Base-by-base conservation (phyloP, 1,140 invertebrate genomes). In the Drosophila parvula region DNA sequence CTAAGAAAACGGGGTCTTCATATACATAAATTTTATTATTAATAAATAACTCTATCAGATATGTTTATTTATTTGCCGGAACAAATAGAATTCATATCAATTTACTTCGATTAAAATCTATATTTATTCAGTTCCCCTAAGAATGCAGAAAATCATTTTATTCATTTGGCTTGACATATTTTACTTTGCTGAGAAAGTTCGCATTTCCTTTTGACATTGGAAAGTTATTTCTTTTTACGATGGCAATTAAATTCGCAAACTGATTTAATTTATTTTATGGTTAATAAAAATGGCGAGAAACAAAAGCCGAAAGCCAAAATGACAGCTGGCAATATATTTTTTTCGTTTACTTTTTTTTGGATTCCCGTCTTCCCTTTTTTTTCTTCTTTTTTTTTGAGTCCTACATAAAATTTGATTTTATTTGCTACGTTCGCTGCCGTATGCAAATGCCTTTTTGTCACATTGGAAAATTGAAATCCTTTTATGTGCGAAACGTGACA, bases 241-340 rank as follows among this genome's bases (percentile, higher is more conserved):
- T 45, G 56, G 81, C 84, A 89, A 89, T 89, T 89, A 89, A 89
- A 89, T 89, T 71, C 60, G 62, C 53, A 81, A 89, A 84, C 89
- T 89, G 84, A 89, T 89, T 89, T 89, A 81, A 89, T 89, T 88
- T 88, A 88, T 88, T 89, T 89, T 79, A 89, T 89, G 79, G 84
- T 71, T 89, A 80, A 89, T 89, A 89, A 89, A 88, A 89, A 84
- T 55, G 14, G 11, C 38, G 60, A 57, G 55, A 78, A 76, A 78
- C 50, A 67, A 79, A 53, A 65, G 36, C 36, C 53, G 27, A 57
- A 62, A 64, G 28, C 45, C 56, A 71, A 88, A 89, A 74, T 69
- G 58, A 64, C 64, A 70, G 59, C 63, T 80, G 43, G 48, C 44
- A 30, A 32, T 69, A 73, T 71, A 47, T 56, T 59, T 61, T 28